phyloP scores from a whole-genome alignment of 2,888 invertebrate species.

The Synergus gifuensis region DNA sequence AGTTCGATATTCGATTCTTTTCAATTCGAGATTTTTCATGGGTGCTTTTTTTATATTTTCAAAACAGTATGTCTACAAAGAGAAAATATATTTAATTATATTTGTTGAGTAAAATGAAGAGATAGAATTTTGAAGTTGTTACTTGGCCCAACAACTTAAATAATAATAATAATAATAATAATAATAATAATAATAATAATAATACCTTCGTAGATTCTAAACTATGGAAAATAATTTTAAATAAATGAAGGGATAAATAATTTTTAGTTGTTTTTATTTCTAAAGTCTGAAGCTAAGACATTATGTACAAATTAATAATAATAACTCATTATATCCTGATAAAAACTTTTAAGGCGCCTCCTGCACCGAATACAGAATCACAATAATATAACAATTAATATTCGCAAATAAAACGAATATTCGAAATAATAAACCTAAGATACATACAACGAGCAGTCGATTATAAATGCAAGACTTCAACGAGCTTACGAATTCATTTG shows the following conservation, averaged over 20 bases:
- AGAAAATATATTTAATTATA: too few relatives aligned
- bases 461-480: conserved; percentile 25
- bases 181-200: too few relatives aligned
- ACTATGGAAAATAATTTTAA: background rate
- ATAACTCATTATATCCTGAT: conserved; percentile 43
- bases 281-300: conserved; percentile 2
- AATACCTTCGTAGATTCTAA: background rate
- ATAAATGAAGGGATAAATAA: background rate
- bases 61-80: too few relatives aligned
- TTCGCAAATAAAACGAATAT: conserved; percentile 26
- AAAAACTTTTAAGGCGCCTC: conserved; percentile 45
- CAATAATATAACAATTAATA: conserved; percentile 52
- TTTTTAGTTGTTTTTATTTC: conserved; percentile 25
- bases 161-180: too few relatives aligned
- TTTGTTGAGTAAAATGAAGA: too few relatives aligned
- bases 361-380: conserved; percentile 48
- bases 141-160: too few relatives aligned
- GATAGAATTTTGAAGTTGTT: too few relatives aligned
- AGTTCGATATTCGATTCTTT: too few relatives aligned
- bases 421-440: conserved; percentile 27
- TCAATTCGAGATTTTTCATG: too few relatives aligned
- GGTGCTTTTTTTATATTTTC: too few relatives aligned
- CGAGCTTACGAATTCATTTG: conserved; percentile 2
- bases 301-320: conserved; percentile 45
- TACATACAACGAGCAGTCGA: conserved; percentile 27